Base-by-base conservation (phyloP, 1,140 invertebrate species). In the Nephotettix cincticeps region DNA sequence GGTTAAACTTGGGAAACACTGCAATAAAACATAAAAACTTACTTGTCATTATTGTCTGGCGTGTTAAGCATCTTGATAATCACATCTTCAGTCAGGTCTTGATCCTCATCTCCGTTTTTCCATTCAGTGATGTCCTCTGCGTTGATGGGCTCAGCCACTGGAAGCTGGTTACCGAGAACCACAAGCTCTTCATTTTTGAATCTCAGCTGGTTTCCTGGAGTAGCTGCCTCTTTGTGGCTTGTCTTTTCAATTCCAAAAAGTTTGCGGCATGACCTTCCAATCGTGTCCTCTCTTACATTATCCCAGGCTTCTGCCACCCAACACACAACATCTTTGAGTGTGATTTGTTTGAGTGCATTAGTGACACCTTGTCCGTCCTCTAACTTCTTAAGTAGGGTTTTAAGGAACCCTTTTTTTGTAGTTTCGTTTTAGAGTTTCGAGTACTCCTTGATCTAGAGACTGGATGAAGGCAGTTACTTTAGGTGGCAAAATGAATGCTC, bases 301-400 rank as follows among this genome's bases (percentile, higher is more conserved):
- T 71, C 66, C 65, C 70, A 69, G n/a, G 70, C 70, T n/a, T 30
- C 4, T 21, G 65, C 70, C n/a, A 71, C 25, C 64, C 64, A 71
- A 54, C 54, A 68, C 14, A 69, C 40, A 17, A 68, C 70, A 56
- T 71, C 45, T 58, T 71, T 71, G n/a, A 71, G 27, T 28, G 43
- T 71, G 17, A 68, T 47, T 51, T 30, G 27, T 36, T 71, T 71
- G 13, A 68, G 19, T n/a, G 43, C 29, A 29, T 68, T 28, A 30
- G 13, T 32, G 32, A 71, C 58, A 23, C 13, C 40, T 32, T 9
- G n/a, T 19, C 66, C 54, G 11, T 68, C 28, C 17, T 68, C 66
- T 58, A 67, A 19, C 3, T 25, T 27, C 56, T 32, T 23, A 28
- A 71, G 14, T 25, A 71, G 21, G 14, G n/a, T 40, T 29, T 45